Evolutionary conservation across 2,888 invertebrate species (phyloP), one percentile per base, ranked within the genome.

Genomic region (Cyclophora albipunctata): DNA sequence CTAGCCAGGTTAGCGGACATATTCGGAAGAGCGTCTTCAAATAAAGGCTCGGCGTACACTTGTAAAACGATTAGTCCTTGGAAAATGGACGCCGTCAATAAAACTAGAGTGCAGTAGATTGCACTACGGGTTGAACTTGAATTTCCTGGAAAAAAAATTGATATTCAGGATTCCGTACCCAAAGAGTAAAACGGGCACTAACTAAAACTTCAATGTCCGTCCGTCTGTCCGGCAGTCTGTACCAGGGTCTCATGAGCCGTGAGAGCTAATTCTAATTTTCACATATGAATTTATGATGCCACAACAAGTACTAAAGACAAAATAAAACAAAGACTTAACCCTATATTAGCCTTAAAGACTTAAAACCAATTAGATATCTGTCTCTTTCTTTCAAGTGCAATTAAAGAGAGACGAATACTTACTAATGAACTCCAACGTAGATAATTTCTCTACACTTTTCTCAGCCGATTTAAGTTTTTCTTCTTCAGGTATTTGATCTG

Each of bases 1-100:
- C 76, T 73, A 49, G 77, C 70, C 2, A 81, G 7, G 0, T 72
- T 78, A 0, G 85, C 48, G 0, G 84, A 79, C 55, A 78, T 69
- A 40, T 49, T 64, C 0, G 84, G 82, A 0, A 81, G 64, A 0
- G 80, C 80, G 46, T 76, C 67, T 0, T 54, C 53, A 53, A 85
- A 84, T 40, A 85, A 51, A 0, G 81, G 81, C 5, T 73, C 75
- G 0, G 84, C 84, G 52, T 81, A 84, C 34, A 84, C 83, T 54
- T 82, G 80, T 0, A 84, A 60, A 0, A 75, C 75, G 0, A 81
- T 64, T 0, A 82, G 50, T 0, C 85, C 85, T 73, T 85, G 82
- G 63, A 80, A 81, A 7, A 78, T 69, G 7, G 73, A 61, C 0
- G 74, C 60, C 0, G 76, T 73, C 51, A 71, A 64, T 3, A 84